Base-by-base conservation (phyloP, 2,113 vertebrate species). In the Nothoprocta perdicaria region DNA sequence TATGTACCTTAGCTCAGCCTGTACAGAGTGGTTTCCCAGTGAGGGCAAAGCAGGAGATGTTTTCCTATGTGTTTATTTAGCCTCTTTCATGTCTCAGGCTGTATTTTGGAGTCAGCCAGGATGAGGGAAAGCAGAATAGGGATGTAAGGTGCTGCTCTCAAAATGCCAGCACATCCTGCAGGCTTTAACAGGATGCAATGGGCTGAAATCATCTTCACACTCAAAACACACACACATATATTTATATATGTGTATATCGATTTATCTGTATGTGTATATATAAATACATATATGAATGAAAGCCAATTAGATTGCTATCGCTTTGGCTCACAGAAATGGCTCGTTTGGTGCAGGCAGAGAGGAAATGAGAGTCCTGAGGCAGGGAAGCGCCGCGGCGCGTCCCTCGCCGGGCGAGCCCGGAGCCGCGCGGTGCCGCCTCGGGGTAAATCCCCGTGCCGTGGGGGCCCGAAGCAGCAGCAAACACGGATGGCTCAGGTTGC, bases 291-390 rank as follows among this genome's bases (percentile, higher is more conserved):
- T 14, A 48, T 18, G 33, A 8, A 1, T 95, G 94, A 92, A 93
- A 83, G 93, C 91, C 95, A 94, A 65, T 0, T 1, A 35, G 94
- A 94, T 91, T 4, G 21, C 85, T 88, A 77, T 94, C 89, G 4
- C 8, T 0, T 29, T 92, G 95, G 85, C 92, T 96, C 94, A 89
- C 41, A 24, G 2, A 13, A 2, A 0, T 0, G 14, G 40, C 89
- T 84, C 71, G 0, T 68, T 82, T 53, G 35, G 84, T 87, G 92
- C 33, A 65, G 86, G 19, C 92, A 84, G 78, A 52, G 62, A 75
- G 78, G 41, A n/a, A 53, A 81, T 55, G 66, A 40, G 9, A 74
- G 67, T 19, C 41, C 10, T 0, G 60, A 26, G 66, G 71, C 92
- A 10, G 72, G 40, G 8, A 16, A 69, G 80, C 76, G 6, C 48